Conservation (phyloP, 1,140 invertebrate genomes). For the Drosophila kepulauana region DNA sequence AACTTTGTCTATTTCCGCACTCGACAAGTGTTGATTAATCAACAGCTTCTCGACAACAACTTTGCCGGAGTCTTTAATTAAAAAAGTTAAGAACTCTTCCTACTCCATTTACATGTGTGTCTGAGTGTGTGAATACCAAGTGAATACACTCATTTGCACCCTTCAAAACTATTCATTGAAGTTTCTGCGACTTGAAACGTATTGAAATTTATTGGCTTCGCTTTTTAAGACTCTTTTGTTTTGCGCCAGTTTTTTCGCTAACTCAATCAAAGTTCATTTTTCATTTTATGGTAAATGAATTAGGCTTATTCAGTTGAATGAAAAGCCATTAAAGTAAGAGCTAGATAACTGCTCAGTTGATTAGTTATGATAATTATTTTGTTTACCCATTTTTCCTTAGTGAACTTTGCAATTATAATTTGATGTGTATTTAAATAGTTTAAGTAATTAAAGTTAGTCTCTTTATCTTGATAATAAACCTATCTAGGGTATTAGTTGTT, state of each 20-base stretch:
- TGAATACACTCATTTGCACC: not conserved
- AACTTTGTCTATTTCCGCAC: slow-evolving; percentile 66
- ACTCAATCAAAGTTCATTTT: not conserved
- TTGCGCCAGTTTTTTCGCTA: not conserved
- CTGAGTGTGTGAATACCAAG: not conserved
- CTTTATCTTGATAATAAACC: too few relatives aligned
- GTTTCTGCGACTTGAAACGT: not conserved
- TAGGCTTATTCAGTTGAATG: not conserved
- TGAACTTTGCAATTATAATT: not conserved
- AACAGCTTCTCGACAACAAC: slow-evolving; percentile 41
- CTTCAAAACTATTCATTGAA: not conserved
- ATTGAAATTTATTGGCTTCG: not conserved
- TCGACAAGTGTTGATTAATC: slow-evolving; percentile 43
- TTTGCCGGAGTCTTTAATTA: slow-evolving; percentile 64
- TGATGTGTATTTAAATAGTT: too few relatives aligned
- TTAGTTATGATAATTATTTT: not conserved
- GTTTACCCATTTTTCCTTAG: not conserved
- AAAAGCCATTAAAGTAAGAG: not conserved
- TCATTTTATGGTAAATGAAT: not conserved
- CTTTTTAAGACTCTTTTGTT: not conserved
- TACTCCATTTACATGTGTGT: slow-evolving; percentile 1
- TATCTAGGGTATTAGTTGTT: not conserved
- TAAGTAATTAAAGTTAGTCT: not conserved
- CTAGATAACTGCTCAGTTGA: not conserved
- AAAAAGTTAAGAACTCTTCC: slow-evolving; percentile 60